Percentiles rank a stretch among this genome's conserved stretches.
These are phyloP conservation scores for Agrotis segetum DNA, from an alignment of 2,888 invertebrate species.

Conservation along the genomic window DNA sequence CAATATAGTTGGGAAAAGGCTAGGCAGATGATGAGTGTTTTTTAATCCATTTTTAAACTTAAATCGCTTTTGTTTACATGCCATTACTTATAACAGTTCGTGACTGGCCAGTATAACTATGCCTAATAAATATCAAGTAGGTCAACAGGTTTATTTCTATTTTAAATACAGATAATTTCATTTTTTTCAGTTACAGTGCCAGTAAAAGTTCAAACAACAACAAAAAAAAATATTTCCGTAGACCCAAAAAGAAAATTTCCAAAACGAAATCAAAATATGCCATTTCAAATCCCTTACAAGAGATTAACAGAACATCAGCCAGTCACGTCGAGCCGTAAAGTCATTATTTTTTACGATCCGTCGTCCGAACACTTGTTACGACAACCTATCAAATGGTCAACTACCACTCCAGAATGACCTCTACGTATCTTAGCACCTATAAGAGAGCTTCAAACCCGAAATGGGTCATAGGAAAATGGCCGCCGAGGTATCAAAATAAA, in stretches of 20 bases:
- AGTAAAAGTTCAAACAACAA: background rate
- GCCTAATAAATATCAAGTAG: too few species aligned
- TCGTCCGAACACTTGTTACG: slow-evolving; percentile 68
- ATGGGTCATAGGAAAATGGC: slow-evolving; percentile 57
- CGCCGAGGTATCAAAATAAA: slow-evolving; percentile 5
- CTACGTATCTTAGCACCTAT: slow-evolving; percentile 33
- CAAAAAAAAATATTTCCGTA: background rate
- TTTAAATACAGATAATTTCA: too few species aligned
- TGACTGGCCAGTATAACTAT: too few species aligned
- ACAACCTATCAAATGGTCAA: slow-evolving; percentile 66
- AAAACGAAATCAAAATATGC: slow-evolving; percentile 19
- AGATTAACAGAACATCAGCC: slow-evolving; percentile 61
- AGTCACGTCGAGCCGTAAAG: slow-evolving; percentile 52
- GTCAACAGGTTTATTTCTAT: too few species aligned
- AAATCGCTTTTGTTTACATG: too few species aligned
- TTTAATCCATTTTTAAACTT: too few species aligned
- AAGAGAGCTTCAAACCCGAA: slow-evolving; percentile 17
- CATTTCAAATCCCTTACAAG: slow-evolving; percentile 30
- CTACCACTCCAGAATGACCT: slow-evolving; percentile 60
- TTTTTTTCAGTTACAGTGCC: too few species aligned
- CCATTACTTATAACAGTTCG: too few species aligned
- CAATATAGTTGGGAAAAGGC: too few species aligned
- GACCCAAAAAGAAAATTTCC: background rate
- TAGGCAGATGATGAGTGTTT: too few species aligned
- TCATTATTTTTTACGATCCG: slow-evolving; percentile 73